These are phyloP conservation scores for Sakesphorus luctuosus DNA, from an alignment of 2,113 vertebrate genomes.

Conservation along the genomic window DNA sequence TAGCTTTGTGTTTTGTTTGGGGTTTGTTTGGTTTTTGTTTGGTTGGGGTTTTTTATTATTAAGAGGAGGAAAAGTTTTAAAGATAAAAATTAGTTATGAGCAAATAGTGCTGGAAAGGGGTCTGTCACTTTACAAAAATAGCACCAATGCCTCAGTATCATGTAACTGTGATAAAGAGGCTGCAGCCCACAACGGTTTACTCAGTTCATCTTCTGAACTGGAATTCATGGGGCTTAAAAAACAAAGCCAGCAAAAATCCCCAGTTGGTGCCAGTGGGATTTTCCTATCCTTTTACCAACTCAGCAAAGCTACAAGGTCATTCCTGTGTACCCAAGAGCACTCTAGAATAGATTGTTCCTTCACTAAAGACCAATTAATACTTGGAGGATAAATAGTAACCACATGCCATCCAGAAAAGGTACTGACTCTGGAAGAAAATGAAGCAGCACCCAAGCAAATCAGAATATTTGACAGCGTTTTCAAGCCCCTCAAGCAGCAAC, in stretches of 20 bases:
- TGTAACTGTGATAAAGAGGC: background rate
- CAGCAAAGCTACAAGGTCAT: background rate
- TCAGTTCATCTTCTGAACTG: background rate
- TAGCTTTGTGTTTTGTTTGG: background rate
- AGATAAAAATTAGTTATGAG: background rate
- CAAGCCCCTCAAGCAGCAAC: background rate
- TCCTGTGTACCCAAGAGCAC: background rate
- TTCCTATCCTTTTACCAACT: background rate
- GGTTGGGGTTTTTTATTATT: background rate
- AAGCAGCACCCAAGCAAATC: background rate
- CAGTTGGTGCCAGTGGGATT: background rate
- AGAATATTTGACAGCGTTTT: background rate
- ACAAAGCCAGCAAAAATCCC: background rate
- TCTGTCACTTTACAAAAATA: background rate
- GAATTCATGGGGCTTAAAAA: background rate
- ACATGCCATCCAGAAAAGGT: background rate
- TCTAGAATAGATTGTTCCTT: background rate
- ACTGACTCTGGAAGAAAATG: background rate
- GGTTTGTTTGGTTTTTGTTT: background rate
- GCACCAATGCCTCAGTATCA: background rate
- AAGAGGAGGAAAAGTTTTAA: background rate
- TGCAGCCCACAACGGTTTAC: background rate
- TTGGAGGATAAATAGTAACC: background rate
- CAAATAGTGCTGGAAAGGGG: background rate
- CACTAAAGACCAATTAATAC: background rate